phyloP scores from a whole-genome alignment of 2,113 vertebrate genomes.

The Spilogale gracilis region DNA sequence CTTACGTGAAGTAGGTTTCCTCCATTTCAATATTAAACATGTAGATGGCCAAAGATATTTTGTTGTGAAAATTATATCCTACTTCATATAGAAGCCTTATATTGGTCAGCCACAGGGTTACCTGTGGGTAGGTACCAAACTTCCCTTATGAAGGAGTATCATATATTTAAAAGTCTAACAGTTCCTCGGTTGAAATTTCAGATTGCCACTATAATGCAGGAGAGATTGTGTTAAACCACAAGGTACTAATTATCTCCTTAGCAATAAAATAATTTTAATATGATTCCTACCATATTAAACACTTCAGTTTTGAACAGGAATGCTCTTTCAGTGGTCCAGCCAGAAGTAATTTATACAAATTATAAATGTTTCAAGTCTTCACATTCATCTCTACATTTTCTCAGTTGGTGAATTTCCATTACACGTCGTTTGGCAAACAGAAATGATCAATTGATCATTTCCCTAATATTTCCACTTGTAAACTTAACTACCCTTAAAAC shows the following conservation, averaged over 20 bases:
- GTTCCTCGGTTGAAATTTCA: constrained; percentile 2
- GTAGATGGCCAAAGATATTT: not conserved
- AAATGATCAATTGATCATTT: not conserved
- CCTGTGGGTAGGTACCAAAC: not conserved
- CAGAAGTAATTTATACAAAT: not conserved
- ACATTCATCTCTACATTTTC: not conserved
- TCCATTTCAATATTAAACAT: not conserved
- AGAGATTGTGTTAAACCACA: not conserved
- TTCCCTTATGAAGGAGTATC: not conserved
- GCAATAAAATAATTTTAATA: not conserved
- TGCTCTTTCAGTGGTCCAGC: not conserved
- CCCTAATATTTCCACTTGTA: not conserved
- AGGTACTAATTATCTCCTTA: not conserved
- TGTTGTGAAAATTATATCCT: not conserved
- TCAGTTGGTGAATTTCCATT: not conserved
- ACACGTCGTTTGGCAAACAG: not conserved
- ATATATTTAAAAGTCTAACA: constrained; percentile 10
- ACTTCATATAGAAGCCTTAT: not conserved
- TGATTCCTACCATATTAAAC: not conserved
- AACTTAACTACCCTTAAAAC: not conserved
- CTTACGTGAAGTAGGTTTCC: not conserved
- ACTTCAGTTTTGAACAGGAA: not conserved
- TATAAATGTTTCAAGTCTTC: not conserved
- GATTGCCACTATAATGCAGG: not conserved
- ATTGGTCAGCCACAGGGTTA: not conserved